phyloP scores from a whole-genome alignment of 2,113 vertebrate species.

The Paratilapia polleni region DNA sequence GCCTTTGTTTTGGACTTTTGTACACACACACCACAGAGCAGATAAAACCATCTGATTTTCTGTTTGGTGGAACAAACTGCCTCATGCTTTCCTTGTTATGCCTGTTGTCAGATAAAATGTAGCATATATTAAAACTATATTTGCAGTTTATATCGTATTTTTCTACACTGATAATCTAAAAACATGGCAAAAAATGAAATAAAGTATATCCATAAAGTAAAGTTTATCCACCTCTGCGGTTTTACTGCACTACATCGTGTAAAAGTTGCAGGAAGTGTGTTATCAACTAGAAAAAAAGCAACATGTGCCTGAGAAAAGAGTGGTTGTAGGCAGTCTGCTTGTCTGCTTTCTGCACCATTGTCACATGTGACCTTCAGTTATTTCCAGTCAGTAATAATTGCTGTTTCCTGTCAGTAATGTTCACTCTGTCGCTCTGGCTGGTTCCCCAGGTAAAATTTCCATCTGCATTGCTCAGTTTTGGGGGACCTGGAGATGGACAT shows the following conservation, averaged over 20 bases:
- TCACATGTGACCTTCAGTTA: constrained; percentile 43
- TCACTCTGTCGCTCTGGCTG: constrained; percentile 17
- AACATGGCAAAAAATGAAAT: background rate
- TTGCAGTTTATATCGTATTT: constrained; percentile 28
- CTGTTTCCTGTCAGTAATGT: constrained; percentile 27
- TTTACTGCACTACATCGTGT: background rate
- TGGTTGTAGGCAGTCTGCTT: background rate
- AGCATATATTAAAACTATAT: background rate
- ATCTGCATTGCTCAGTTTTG: constrained; percentile 24
- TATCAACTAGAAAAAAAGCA: background rate
- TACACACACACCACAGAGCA: background rate
- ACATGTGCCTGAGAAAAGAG: background rate
- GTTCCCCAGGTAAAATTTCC: constrained; percentile 46
- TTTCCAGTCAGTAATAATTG: constrained; percentile 35
- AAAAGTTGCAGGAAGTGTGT: background rate
- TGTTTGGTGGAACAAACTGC: background rate
- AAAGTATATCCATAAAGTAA: background rate
- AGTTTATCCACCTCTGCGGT: background rate
- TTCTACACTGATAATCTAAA: background rate
- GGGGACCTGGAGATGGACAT: constrained; percentile 25
- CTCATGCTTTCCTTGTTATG: background rate
- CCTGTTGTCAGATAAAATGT: constrained; percentile 11
- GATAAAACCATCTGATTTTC: constrained; percentile 4
- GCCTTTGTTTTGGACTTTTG: background rate
- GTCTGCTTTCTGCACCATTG: background rate